These are phyloP conservation scores for Batillaria attramentaria DNA, from an alignment of 1,140 invertebrate species.

Conservation along the genomic window DNA sequence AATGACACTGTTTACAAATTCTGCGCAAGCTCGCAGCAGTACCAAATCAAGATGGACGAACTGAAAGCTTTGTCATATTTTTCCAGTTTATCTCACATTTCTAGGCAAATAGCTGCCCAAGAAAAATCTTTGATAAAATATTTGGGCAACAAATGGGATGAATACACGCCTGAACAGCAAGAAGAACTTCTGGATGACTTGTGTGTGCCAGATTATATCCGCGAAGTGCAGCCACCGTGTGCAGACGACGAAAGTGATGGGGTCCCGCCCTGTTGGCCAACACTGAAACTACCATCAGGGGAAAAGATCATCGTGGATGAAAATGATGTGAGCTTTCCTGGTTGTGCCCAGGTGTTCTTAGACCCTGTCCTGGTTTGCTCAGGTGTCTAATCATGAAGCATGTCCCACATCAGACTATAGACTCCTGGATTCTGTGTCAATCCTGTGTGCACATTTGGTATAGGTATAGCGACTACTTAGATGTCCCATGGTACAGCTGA, in stretches of 20 bases:
- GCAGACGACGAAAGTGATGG: constrained; percentile 42
- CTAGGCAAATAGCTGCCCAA: constrained; percentile 13
- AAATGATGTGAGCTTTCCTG: constrained; percentile 60
- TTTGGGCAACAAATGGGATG: constrained; percentile 30
- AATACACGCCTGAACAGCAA: constrained; percentile 23
- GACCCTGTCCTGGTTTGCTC: too few species aligned
- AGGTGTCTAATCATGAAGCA: too few species aligned
- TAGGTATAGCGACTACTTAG: too few species aligned
- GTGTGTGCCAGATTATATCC: constrained; percentile 25
- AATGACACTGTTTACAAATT: neutral
- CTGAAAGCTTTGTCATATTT: constrained; percentile 17
- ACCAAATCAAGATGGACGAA: constrained; percentile 5
- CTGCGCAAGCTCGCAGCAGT: constrained; percentile 6
- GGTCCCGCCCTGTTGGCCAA: constrained; percentile 65
- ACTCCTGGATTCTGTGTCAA: too few species aligned
- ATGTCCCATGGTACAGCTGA: too few species aligned
- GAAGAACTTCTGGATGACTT: constrained; percentile 34
- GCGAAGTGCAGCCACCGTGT: constrained; percentile 31
- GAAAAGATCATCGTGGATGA: constrained; percentile 76
- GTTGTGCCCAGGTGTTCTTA: too few species aligned
- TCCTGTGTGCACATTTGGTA: too few species aligned
- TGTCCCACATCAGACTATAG: too few species aligned
- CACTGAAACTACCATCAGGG: constrained; percentile 73
- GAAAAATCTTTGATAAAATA: constrained; percentile 27
- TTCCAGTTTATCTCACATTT: constrained; percentile 22